Base-by-base conservation (phyloP, 2,797 vertebrate genomes). In the Rhynchonycteris naso region DNA sequence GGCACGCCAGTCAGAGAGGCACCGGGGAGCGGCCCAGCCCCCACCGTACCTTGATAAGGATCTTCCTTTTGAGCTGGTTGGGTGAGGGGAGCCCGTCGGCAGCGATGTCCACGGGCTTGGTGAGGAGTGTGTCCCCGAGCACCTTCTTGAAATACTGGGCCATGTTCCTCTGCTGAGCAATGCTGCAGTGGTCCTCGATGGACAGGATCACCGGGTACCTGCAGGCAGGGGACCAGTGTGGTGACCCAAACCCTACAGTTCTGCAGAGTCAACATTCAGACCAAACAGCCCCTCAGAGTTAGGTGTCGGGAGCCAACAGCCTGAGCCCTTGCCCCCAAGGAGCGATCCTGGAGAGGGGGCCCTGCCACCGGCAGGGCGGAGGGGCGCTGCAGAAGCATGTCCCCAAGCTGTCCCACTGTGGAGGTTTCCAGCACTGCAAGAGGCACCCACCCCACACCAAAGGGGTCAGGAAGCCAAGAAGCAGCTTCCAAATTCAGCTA, bases 91-190 rank as follows among this genome's bases (percentile, higher is more conserved):
- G 98, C n/a, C 99, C 99, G 0, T 99, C 99, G 0, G 99, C 99
- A 0, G 98, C 98, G 6, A 99, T 99, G 97, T 99, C 99, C 69
- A 99, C 99, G 0, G 99, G 99, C 98, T 99, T 99, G 96, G 99
- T 99, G 92, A 99, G 98, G 72, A 99, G 98, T 98, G 99, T 99
- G 90, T 99, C 99, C 22, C 99, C 99, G 88, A 99, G 99, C 43
- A 99, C 99, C 93, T 99, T 99, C 98, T 99, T 99, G 96, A 99
- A 99, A 94, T 96, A 71, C 91, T 99, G 98, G 91, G 99, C 99
- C 99, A 99, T 99, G 97, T 99, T 99, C 94, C 99, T 99, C 98
- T 99, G 99, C 98, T 99, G 99, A 92, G 99, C 99, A 26, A 99
- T 99, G 97, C 99, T 99, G 95, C 99, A 99, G 98, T 99, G 99